Base-by-base conservation (phyloP, 2,797 vertebrate species). In the Urophycis tenuis region DNA sequence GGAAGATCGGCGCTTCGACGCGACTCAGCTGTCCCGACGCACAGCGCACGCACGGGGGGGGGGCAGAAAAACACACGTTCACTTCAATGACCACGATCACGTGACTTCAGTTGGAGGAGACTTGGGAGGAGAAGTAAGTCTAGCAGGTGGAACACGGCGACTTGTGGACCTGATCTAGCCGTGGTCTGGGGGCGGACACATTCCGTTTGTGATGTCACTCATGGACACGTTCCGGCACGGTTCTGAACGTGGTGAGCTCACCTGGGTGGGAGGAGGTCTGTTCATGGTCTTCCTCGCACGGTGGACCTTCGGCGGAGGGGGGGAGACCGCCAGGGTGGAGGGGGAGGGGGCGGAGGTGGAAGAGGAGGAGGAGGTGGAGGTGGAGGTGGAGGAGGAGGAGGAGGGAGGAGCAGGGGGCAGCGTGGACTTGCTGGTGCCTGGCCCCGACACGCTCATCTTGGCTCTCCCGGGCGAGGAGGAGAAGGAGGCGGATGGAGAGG, bases 231-330 rank as follows among this genome's bases (percentile, higher is more conserved):
- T 41, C 17, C 17, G 39, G 17, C 3, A 41, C 12, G 17, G 15
- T 32, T 19, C 15, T 22, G 9, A 19, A 72, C 35, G 36, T 17
- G 6, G n/a, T 11, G n/a, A 25, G 15, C 87, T 91, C 72, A 96
- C 94, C 94, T 95, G 95, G n/a, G 89, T 92, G 0, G 84, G 84
- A 22, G 91, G 88, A 2, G 95, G 94, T 78, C 95, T 93, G 82
- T 94, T 94, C 94, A 97, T 97, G 79, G 96, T 97, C 88, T 97
- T 97, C 32, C 96, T 92, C 0, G 96, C 96, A 3, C 96, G 87
- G 83, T 97, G 96, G 78, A 97, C 91, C 86, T 96, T 96, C 15
- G 91, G 90, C 49, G 92, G 90, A 25, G 92, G 89, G 0, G 86
- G 87, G 3, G 87, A 85, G 60, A 83, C 75, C 2, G 88, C 83